Evolutionary conservation across 1,140 invertebrate genomes (phyloP).

Genomic region (Microvelia longipes): DNA sequence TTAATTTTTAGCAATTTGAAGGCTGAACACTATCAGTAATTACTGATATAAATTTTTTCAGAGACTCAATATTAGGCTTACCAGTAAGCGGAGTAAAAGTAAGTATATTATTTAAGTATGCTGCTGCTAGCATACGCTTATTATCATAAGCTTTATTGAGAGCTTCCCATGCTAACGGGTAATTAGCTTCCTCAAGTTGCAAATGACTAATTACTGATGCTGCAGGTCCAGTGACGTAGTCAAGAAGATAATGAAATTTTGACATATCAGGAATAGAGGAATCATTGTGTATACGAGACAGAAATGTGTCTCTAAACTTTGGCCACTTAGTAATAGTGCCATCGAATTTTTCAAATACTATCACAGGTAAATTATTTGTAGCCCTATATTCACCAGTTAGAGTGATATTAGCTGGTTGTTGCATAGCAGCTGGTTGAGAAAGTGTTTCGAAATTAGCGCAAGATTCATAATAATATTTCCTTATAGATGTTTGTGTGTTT

Average conservation of each 20-base stretch:
- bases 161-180: constrained; percentile 1
- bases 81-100: background rate
- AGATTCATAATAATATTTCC: background rate
- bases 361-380: background rate
- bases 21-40: background rate
- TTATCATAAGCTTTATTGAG: constrained; percentile 1
- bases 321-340: background rate
- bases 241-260: background rate
- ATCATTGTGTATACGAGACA: background rate
- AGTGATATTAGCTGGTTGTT: background rate
- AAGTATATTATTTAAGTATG: background rate
- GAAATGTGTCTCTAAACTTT: background rate
- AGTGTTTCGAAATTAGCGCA: background rate
- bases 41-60: background rate
- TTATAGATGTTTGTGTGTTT: background rate
- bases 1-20: constrained; percentile 3
- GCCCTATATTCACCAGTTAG: background rate
- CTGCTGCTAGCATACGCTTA: constrained; percentile 2
- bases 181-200: background rate
- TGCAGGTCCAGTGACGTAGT: background rate
- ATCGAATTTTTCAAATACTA: background rate
- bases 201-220: background rate
- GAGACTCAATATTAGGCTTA: background rate
- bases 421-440: background rate
- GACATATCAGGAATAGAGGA: background rate